phyloP scores from a whole-genome alignment of 1,140 invertebrate species.

The Heliothis subflexa region DNA sequence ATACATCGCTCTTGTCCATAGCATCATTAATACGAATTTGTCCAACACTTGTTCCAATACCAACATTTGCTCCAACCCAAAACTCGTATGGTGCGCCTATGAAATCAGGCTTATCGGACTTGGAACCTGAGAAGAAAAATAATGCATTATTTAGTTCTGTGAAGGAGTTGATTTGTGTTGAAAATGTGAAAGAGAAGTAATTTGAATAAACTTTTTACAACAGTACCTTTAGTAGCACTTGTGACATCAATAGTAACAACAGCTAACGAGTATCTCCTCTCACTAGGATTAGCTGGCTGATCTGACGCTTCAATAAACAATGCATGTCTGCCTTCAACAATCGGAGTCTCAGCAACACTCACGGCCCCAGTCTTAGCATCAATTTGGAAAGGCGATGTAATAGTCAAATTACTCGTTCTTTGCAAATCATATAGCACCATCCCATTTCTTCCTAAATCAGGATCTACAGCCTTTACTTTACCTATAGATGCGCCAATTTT shows the following conservation, averaged over 20 bases:
- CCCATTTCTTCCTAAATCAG: slow-evolving; percentile 93
- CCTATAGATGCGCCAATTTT: slow-evolving; percentile 90
- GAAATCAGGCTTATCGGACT: slow-evolving; percentile 91
- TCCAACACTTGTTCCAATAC: slow-evolving; percentile 94
- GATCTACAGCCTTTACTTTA: slow-evolving; percentile 92
- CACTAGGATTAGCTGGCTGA: slow-evolving; percentile 93
- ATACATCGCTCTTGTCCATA: slow-evolving; percentile 88
- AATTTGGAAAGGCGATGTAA: slow-evolving; percentile 90
- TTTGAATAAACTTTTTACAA: no score
- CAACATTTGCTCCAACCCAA: slow-evolving; percentile 94
- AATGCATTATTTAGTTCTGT: neutral
- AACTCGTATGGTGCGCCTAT: slow-evolving; percentile 96
- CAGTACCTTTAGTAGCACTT: slow-evolving; percentile 84
- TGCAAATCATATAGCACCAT: slow-evolving; percentile 92
- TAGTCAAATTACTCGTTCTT: slow-evolving; percentile 88
- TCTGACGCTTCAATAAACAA: slow-evolving; percentile 94
- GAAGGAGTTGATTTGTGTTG: no score
- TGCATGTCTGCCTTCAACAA: slow-evolving; percentile 90
- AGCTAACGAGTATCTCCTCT: slow-evolving; percentile 92
- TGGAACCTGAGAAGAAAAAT: slow-evolving; percentile 74
- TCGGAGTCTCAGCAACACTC: slow-evolving; percentile 89
- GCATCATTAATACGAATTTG: slow-evolving; percentile 92
- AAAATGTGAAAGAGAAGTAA: no score
- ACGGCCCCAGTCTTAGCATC: slow-evolving; percentile 91
- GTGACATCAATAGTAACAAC: slow-evolving; percentile 92